These are phyloP conservation scores for Platichthys flesus DNA, from an alignment of 2,113 vertebrate species.

Conservation along the genomic window DNA sequence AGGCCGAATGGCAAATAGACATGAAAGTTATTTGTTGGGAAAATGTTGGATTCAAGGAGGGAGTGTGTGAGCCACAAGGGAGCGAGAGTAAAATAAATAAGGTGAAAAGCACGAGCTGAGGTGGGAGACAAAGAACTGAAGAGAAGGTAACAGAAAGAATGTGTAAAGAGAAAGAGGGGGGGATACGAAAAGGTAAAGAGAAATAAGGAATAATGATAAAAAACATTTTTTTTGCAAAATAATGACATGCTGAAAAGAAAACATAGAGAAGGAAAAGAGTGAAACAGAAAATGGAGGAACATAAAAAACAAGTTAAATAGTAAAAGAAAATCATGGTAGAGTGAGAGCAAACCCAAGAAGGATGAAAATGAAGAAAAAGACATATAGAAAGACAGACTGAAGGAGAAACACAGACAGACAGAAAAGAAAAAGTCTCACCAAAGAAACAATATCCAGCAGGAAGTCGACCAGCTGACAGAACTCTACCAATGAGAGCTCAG, in stretches of 20 bases:
- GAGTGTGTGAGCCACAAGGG: constrained; percentile 32
- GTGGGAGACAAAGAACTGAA: not conserved
- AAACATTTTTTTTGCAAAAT: not conserved
- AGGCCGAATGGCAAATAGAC: constrained; percentile 20
- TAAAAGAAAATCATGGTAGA: not conserved
- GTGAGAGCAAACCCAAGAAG: not conserved
- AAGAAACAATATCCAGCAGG: constrained; percentile 97
- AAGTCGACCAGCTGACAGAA: constrained; percentile 98
- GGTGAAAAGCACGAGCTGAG: constrained; percentile 29
- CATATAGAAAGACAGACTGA: not conserved
- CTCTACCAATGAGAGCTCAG: constrained; percentile 89
- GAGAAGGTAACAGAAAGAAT: not conserved
- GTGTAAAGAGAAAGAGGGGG: not conserved
- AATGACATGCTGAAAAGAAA: no score
- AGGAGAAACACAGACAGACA: not conserved
- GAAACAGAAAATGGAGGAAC: not conserved
- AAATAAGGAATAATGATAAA: not conserved
- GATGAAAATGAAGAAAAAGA: not conserved
- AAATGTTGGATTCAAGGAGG: constrained; percentile 12
- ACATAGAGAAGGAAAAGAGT: not conserved
- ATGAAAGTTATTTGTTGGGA: not conserved
- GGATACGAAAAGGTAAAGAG: not conserved
- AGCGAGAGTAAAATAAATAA: constrained; percentile 9
- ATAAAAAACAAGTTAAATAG: not conserved
- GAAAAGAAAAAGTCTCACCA: constrained; percentile 86